Percentiles rank a stretch among this genome's conserved stretches.
phyloP scores from a whole-genome alignment of 2,113 vertebrate species.

The Protobothrops mucrosquamatus region DNA sequence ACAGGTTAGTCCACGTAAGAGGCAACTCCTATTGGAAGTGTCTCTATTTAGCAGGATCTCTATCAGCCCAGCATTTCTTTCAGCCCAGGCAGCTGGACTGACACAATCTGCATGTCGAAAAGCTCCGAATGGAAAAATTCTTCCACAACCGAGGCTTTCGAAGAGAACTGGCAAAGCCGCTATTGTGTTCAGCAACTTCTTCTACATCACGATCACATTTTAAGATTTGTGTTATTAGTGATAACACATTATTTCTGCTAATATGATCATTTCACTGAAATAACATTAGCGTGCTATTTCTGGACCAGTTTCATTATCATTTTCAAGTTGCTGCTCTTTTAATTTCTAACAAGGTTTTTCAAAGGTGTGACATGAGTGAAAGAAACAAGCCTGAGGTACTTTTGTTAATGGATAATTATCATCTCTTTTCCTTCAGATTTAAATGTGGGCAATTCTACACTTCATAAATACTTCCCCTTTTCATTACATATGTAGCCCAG shows the following conservation, averaged over 20 bases:
- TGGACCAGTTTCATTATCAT: slow-evolving; percentile 20
- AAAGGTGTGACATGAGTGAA: slow-evolving; percentile 18
- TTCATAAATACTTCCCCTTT: slow-evolving; percentile 22
- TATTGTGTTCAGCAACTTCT: background rate
- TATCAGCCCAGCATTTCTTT: background rate
- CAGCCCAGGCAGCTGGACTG: background rate
- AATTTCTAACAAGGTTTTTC: slow-evolving; percentile 19
- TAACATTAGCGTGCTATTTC: background rate
- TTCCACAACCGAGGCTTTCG: background rate
- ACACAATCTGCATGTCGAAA: background rate
- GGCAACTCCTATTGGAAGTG: background rate
- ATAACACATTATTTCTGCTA: slow-evolving; percentile 4
- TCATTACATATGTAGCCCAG: background rate
- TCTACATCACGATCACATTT: background rate
- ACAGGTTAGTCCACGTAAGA: background rate
- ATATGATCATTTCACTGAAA: slow-evolving; percentile 13
- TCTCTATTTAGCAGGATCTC: background rate
- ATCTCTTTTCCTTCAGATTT: slow-evolving; percentile 20
- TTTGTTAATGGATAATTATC: slow-evolving; percentile 35
- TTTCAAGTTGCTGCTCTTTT: slow-evolving; percentile 15
- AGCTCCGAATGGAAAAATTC: background rate
- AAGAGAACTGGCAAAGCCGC: background rate
- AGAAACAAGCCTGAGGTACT: slow-evolving; percentile 25
- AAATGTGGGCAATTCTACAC: slow-evolving; percentile 12
- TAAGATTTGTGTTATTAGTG: slow-evolving; percentile 3